Conservation (phyloP, 2,113 vertebrate genomes). For the Pygoscelis adeliae region DNA sequence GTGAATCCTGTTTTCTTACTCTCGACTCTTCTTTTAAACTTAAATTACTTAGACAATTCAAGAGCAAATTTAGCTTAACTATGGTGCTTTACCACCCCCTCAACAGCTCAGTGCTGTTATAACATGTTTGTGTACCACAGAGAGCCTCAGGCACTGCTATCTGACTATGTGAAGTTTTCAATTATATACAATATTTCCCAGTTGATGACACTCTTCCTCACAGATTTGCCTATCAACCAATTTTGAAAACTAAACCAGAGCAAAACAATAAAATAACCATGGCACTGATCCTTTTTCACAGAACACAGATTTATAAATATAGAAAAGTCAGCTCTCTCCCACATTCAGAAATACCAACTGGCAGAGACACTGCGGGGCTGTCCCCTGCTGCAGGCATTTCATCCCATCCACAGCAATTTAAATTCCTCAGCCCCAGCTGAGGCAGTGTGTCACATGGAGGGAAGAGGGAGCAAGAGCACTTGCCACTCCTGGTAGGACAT, state of each 20-base stretch:
- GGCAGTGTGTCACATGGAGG: background rate
- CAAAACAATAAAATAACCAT: background rate
- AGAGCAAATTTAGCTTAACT: background rate
- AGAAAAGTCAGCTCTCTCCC: background rate
- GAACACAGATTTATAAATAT: background rate
- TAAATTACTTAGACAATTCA: background rate
- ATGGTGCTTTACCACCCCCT: background rate
- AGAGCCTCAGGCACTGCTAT: background rate
- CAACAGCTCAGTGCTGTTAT: background rate
- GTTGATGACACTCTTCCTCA: background rate
- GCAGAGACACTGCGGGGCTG: fast-evolving
- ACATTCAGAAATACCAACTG: background rate
- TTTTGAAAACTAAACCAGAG: background rate
- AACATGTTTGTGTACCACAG: background rate
- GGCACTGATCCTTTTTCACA: background rate
- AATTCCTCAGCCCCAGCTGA: background rate
- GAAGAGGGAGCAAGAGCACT: background rate
- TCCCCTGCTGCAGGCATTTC: background rate
- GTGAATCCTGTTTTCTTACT: background rate
- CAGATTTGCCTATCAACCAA: background rate
- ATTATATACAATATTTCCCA: background rate
- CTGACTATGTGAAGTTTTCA: background rate
- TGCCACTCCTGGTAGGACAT: background rate
- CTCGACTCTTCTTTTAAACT: background rate
- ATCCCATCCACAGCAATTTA: background rate